Evolutionary conservation across 2,888 invertebrate species (phyloP).

Genomic region (Fabriciana adippe): DNA sequence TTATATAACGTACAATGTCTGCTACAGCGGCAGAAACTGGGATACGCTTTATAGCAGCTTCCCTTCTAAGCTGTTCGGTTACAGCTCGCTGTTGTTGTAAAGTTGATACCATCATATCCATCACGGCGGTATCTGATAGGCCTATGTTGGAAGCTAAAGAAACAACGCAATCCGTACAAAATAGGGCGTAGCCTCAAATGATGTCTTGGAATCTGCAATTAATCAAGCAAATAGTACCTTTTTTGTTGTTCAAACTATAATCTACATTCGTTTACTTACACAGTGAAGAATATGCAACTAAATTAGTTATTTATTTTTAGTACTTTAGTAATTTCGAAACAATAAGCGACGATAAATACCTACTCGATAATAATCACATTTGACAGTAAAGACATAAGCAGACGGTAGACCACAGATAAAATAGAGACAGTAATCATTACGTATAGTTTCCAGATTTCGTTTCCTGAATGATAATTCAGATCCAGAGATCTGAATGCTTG

Average conservation of each 20-base stretch:
- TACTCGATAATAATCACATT: not conserved
- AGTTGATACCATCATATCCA: conserved; percentile 96
- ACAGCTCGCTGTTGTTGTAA: conserved; percentile 96
- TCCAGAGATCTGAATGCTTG: no score
- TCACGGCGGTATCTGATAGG: conserved; percentile 93
- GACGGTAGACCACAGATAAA: conserved; percentile 3
- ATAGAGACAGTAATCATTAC: no score
- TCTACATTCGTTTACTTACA: conserved; percentile 9
- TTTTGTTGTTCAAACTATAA: no score
- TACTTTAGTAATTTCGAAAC: not conserved
- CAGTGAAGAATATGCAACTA: not conserved
- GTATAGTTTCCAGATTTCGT: no score
- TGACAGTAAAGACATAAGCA: no score
- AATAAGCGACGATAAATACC: not conserved
- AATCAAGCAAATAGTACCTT: not conserved
- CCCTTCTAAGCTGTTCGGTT: conserved; percentile 95
- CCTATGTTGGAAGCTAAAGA: conserved; percentile 87
- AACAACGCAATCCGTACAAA: conserved; percentile 59
- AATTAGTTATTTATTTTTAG: conserved; percentile 3
- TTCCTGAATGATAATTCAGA: no score
- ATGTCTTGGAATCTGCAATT: conserved; percentile 34
- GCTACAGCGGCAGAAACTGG: conserved; percentile 95
- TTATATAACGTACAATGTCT: conserved; percentile 94
- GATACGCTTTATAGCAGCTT: conserved; percentile 93
- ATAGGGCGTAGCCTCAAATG: conserved; percentile 71